Evolutionary conservation across 2,797 vertebrate genomes (phyloP).

Genomic region (Periophthalmus magnuspinnatus): DNA sequence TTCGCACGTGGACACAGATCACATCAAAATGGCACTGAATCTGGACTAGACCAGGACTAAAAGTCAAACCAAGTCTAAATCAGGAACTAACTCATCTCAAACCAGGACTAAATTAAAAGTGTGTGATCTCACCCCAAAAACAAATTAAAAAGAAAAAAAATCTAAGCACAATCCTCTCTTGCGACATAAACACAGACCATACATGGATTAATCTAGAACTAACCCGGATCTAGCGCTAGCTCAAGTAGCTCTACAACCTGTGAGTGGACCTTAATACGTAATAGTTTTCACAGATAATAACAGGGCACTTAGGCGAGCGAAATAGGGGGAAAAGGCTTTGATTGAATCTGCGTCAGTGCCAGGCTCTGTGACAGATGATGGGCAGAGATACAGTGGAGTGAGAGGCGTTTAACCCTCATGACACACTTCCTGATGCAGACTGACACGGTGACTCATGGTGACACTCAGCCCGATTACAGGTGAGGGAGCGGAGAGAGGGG

Average conservation of each 20-base stretch:
- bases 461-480: constrained; percentile 66
- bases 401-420: constrained; percentile 71
- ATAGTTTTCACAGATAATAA: background rate
- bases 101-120: background rate
- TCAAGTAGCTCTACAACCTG: background rate
- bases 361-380: constrained; percentile 63
- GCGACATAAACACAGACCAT: no score
- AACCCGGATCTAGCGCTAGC: constrained; percentile 53
- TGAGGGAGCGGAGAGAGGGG: background rate
- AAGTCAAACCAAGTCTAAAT: background rate
- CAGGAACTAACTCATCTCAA: no score
- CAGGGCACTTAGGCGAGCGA: constrained; percentile 31
- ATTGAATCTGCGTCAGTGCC: constrained; percentile 67
- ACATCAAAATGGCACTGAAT: no score
- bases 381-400: constrained; percentile 65
- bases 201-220: no score
- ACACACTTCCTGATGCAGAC: constrained; percentile 63
- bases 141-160: no score
- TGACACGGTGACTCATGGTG: constrained; percentile 58
- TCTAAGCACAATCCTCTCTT: no score
- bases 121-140: no score
- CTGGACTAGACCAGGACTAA: background rate
- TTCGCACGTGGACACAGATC: no score
- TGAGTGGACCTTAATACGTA: background rate
- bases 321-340: constrained; percentile 39